Percentiles rank a stretch among this genome's conserved stretches.
phyloP scores from a whole-genome alignment of 2,797 vertebrate species.

The Rhinogobio ventralis region DNA sequence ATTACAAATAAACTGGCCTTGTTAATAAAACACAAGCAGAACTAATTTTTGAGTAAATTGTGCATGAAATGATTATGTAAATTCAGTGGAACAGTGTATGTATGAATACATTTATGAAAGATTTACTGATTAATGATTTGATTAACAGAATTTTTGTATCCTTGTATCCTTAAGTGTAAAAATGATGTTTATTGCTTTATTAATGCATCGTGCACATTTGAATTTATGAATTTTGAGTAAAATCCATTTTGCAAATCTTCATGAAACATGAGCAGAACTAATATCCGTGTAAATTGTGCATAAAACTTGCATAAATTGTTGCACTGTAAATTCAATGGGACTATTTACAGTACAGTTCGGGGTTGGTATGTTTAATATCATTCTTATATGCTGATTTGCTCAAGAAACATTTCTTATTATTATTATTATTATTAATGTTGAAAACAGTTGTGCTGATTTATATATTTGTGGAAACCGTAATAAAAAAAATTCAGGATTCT shows the following conservation, averaged over 20 bases:
- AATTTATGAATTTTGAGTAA: not conserved
- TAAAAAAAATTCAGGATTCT: not conserved
- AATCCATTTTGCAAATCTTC: not conserved
- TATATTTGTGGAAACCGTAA: not conserved
- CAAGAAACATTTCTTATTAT: not conserved
- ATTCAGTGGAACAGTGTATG: not conserved
- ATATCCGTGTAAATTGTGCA: not conserved
- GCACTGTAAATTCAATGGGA: not conserved
- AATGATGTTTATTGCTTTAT: not conserved
- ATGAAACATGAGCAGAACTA: not conserved
- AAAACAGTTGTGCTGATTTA: not conserved
- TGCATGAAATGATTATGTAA: not conserved
- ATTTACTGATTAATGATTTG: not conserved
- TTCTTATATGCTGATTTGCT: not conserved
- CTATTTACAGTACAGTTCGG: not conserved
- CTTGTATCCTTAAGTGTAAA: not conserved
- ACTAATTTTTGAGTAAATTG: not conserved
- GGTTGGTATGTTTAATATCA: not conserved
- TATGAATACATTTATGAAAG: not conserved
- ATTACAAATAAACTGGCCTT: not conserved
- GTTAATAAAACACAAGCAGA: not conserved
- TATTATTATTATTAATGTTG: not conserved
- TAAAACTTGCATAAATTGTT: not conserved
- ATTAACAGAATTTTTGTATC: not conserved
- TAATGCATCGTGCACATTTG: not conserved